These are phyloP conservation scores for Periophthalmus modestus DNA, from an alignment of 2,113 vertebrate species.

Conservation along the genomic window DNA sequence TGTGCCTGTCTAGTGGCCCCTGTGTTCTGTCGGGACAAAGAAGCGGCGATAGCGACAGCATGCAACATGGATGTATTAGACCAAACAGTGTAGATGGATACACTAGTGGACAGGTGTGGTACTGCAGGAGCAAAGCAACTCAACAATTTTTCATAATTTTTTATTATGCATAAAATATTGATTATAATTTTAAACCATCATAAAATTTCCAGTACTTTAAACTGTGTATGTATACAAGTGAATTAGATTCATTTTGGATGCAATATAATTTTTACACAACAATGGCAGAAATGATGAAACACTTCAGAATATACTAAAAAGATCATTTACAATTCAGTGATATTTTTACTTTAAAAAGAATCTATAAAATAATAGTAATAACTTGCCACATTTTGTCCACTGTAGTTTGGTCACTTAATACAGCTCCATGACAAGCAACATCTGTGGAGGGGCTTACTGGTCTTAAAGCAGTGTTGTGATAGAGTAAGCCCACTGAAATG, in stretches of 20 bases:
- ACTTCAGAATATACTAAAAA: background rate
- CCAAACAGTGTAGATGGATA: background rate
- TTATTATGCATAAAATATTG: background rate
- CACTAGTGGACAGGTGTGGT: conserved; percentile 33
- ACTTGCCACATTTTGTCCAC: background rate
- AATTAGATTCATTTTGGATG: background rate
- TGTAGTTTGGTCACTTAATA: background rate
- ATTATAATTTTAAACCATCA: background rate
- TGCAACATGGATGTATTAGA: conserved; percentile 4
- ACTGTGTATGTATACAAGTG: background rate
- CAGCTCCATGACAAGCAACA: conserved; percentile 10
- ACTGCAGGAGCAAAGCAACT: background rate
- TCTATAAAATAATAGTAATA: background rate
- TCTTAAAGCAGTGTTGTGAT: conserved; percentile 61
- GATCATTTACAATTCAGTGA: background rate
- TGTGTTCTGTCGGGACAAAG: conserved; percentile 56
- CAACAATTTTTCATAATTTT: background rate
- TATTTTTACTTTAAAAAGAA: too few relatives aligned
- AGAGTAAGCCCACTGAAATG: conserved; percentile 37
- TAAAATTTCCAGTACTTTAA: background rate
- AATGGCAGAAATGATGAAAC: background rate
- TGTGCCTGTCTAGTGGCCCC: conserved; percentile 96
- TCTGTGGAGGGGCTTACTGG: conserved; percentile 41
- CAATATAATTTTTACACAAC: background rate
- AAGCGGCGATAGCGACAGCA: background rate